These are phyloP conservation scores for Coregonus clupeaformis DNA, from an alignment of 2,113 vertebrate genomes.

Conservation along the genomic window DNA sequence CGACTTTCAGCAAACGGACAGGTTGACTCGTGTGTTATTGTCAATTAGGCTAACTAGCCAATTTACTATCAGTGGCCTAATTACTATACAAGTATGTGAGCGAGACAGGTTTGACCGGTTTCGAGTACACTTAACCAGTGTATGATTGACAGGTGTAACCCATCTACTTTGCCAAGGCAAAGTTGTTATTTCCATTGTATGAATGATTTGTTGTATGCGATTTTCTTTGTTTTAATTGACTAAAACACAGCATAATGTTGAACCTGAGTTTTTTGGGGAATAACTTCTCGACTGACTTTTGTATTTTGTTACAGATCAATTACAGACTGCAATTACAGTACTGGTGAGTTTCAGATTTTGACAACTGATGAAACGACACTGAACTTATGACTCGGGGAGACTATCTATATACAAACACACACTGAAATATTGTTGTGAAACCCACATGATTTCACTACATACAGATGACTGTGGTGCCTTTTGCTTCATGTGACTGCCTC, in stretches of 20 bases:
- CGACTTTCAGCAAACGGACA: too few species aligned
- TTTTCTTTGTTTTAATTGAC: neutral
- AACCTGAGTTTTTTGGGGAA: neutral
- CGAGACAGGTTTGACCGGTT: too few species aligned
- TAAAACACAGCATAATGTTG: neutral
- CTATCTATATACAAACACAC: neutral
- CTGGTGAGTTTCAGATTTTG: slow-evolving; percentile 38
- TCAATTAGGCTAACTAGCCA: too few species aligned
- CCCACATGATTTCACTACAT: neutral
- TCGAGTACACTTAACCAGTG: too few species aligned
- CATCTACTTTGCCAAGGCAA: too few species aligned
- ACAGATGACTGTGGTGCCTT: neutral
- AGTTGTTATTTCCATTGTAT: neutral
- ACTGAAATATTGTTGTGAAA: neutral
- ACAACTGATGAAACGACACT: neutral
- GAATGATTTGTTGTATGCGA: neutral
- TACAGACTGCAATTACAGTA: slow-evolving; percentile 31
- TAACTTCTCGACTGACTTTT: neutral
- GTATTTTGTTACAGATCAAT: slow-evolving; percentile 28
- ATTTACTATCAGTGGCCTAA: too few species aligned
- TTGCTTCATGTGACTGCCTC: neutral
- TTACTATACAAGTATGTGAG: too few species aligned
- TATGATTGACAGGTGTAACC: too few species aligned
- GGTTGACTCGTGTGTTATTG: too few species aligned
- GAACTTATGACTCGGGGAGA: neutral